Evolutionary conservation across 2,888 invertebrate species (phyloP).

Genomic region (Eilema caniola): DNA sequence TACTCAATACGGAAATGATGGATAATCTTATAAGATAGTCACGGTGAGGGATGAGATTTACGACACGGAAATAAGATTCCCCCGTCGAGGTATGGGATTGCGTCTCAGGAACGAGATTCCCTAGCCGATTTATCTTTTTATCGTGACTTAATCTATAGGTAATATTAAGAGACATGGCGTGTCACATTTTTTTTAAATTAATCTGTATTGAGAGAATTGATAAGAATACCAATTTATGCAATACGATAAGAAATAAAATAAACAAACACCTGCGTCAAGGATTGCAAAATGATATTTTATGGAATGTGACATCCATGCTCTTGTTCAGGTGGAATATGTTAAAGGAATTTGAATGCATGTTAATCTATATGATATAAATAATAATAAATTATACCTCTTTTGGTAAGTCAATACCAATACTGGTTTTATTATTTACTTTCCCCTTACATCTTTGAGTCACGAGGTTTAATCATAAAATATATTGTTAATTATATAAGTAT

Average conservation of each 20-base stretch:
- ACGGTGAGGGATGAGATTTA: constrained; percentile 40
- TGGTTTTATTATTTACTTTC: constrained; percentile 53
- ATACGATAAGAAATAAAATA: neutral
- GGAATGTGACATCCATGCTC: constrained; percentile 71
- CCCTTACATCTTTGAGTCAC: no score
- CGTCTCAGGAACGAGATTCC: constrained; percentile 39
- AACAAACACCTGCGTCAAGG: constrained; percentile 18
- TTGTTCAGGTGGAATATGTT: constrained; percentile 77
- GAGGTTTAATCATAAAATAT: no score
- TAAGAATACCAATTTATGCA: neutral
- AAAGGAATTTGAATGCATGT: constrained; percentile 87
- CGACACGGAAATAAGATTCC: constrained; percentile 39
- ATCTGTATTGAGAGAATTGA: constrained; percentile 24
- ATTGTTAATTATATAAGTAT: no score
- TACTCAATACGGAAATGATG: constrained; percentile 72
- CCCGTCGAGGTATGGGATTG: constrained; percentile 20
- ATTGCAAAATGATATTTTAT: constrained; percentile 39
- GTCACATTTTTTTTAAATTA: constrained; percentile 54
- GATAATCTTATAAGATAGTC: constrained; percentile 59
- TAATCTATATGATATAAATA: constrained; percentile 81
- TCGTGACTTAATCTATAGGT: constrained; percentile 62
- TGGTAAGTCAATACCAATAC: constrained; percentile 78
- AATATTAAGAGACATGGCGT: constrained; percentile 66
- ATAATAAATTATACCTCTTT: constrained; percentile 84
- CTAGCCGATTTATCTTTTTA: constrained; percentile 52